Evolutionary conservation across 2,888 invertebrate genomes (phyloP).

Genomic region (Drosophila rellima): DNA sequence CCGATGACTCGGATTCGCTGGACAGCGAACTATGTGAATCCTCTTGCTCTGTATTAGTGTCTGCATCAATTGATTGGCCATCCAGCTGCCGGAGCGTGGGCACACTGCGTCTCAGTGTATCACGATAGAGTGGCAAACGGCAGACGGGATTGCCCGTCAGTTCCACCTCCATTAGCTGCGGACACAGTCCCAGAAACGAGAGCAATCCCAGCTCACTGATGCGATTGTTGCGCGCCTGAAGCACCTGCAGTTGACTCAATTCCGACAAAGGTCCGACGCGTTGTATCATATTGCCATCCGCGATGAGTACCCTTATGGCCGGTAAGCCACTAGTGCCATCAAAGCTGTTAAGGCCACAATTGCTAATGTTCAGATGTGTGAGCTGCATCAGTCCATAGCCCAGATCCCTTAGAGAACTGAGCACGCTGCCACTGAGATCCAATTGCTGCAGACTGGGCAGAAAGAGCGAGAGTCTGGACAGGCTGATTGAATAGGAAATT

Average conservation of each 20-base stretch:
- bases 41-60: constrained; percentile 22
- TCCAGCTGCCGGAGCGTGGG: constrained; percentile 85
- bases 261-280: constrained; percentile 89
- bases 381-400: constrained; percentile 88
- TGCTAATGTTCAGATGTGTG: constrained; percentile 87
- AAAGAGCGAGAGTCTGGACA: constrained; percentile 88
- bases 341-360: constrained; percentile 89
- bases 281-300: constrained; percentile 88
- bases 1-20: constrained; percentile 61
- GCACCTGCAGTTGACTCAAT: constrained; percentile 85
- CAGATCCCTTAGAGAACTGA: constrained; percentile 89
- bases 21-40: constrained; percentile 60
- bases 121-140: constrained; percentile 81
- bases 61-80: constrained; percentile 70
- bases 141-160: constrained; percentile 86
- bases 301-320: constrained; percentile 88
- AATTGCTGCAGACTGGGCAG: constrained; percentile 88
- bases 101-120: constrained; percentile 83
- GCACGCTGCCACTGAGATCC: constrained; percentile 89
- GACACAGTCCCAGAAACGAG: constrained; percentile 85
- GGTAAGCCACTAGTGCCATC: constrained; percentile 90
- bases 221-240: constrained; percentile 86
- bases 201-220: constrained; percentile 83
- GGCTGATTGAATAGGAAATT: constrained; percentile 88
- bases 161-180: constrained; percentile 87